Conservation (phyloP, 2,797 vertebrate species). For the Danionella dracula region DNA sequence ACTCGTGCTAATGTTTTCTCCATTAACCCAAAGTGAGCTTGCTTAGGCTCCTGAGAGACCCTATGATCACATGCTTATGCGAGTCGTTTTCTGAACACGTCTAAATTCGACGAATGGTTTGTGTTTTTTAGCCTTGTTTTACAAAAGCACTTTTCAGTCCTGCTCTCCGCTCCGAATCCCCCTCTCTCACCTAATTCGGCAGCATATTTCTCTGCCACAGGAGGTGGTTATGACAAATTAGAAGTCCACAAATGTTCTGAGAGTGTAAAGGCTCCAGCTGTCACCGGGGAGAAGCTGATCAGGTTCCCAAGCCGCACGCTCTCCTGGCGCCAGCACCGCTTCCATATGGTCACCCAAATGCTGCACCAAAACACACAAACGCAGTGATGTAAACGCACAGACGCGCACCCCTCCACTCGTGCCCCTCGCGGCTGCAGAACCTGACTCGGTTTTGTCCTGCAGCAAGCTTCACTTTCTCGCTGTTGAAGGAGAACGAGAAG, state of each 20-base stretch:
- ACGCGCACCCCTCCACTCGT: constrained; percentile 24
- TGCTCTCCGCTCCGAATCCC: constrained; percentile 51
- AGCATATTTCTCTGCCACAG: constrained; percentile 99
- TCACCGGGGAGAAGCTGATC: constrained; percentile 98
- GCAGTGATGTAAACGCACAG: constrained; percentile 42
- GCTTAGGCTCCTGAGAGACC: too few relatives aligned
- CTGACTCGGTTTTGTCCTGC: too few relatives aligned
- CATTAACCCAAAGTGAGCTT: too few relatives aligned
- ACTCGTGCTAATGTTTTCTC: too few relatives aligned
- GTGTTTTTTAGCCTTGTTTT: too few relatives aligned
- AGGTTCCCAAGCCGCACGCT: constrained; percentile 98
- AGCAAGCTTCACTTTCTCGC: too few relatives aligned
- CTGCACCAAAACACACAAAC: constrained; percentile 84
- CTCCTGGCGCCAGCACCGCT: constrained; percentile 92
- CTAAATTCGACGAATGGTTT: too few relatives aligned
- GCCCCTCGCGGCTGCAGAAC: constrained; percentile 55
- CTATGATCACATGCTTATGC: too few relatives aligned
- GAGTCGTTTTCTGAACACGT: too few relatives aligned
- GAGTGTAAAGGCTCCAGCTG: constrained; percentile 99
- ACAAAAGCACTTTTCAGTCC: constrained; percentile 13
- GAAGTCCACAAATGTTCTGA: constrained; percentile 99
- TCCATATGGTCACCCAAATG: constrained; percentile 99
- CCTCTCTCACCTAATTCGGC: constrained; percentile 81
- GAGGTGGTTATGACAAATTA: constrained; percentile 99
- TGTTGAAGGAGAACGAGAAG: too few relatives aligned